Conservation (phyloP, 1,140 invertebrate genomes). For the Sinonovacula constricta region DNA sequence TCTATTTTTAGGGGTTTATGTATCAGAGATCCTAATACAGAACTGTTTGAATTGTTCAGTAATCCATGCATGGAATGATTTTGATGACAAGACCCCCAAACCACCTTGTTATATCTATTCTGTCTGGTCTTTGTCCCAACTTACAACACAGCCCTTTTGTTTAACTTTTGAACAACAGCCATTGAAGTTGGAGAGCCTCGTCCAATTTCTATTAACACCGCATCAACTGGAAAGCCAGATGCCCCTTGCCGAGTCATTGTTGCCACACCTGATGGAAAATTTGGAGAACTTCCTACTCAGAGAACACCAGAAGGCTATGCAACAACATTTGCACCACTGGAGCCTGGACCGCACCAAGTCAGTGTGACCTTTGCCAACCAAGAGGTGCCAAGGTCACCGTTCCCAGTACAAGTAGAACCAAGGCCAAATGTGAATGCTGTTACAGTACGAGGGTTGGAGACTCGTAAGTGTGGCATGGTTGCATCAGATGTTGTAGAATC, state of each 20-base stretch:
- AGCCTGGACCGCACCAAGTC: conserved; percentile 88
- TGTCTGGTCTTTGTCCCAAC: too few species aligned
- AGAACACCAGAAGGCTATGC: conserved; percentile 91
- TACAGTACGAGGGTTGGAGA: conserved; percentile 77
- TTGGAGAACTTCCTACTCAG: conserved; percentile 82
- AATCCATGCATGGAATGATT: too few species aligned
- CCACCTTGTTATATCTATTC: too few species aligned
- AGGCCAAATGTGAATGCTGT: conserved; percentile 79
- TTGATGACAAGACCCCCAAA: too few species aligned
- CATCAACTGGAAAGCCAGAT: conserved; percentile 79
- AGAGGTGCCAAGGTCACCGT: conserved; percentile 97
- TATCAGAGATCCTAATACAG: too few species aligned
- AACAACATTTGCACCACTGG: conserved; percentile 88
- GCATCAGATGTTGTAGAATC: too few species aligned
- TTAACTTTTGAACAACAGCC: conserved; percentile 28
- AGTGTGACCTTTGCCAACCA: conserved; percentile 97
- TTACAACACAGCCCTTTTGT: too few species aligned
- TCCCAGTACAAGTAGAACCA: conserved; percentile 88
- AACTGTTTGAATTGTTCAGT: too few species aligned
- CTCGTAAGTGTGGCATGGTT: conserved; percentile 88
- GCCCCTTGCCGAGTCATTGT: conserved; percentile 61
- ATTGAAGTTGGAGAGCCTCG: conserved; percentile 29
- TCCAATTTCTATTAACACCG: conserved; percentile 83
- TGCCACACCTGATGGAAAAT: conserved; percentile 48
- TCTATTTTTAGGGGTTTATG: too few species aligned